These are phyloP conservation scores for Poecilobothrus nobilitatus DNA, from an alignment of 2,888 invertebrate species.

Conservation along the genomic window DNA sequence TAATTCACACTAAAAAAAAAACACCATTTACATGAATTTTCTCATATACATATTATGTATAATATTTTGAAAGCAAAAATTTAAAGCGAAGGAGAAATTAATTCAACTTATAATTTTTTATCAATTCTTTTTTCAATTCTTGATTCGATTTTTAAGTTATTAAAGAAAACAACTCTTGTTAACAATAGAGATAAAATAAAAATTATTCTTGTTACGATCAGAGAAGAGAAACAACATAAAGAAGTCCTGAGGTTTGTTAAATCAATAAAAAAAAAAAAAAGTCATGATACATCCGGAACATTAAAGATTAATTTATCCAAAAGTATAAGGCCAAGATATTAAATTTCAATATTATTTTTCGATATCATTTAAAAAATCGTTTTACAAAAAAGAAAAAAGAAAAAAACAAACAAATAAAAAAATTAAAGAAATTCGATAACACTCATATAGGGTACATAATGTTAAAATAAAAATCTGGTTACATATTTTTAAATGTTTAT, in stretches of 20 bases:
- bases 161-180: not conserved
- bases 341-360: not conserved
- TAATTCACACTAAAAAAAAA: too few relatives aligned
- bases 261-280: not conserved
- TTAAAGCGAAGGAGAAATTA: too few relatives aligned
- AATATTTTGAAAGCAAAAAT: too few relatives aligned
- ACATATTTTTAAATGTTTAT: not conserved
- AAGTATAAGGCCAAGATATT: not conserved
- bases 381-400: not conserved
- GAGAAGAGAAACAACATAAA: too few relatives aligned
- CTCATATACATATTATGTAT: too few relatives aligned
- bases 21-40: too few relatives aligned
- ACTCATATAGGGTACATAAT: too few relatives aligned
- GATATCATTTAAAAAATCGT: not conserved
- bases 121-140: not conserved
- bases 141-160: too few relatives aligned
- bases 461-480: not conserved
- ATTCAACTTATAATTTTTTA: not conserved
- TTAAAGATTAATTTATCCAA: constrained; percentile 3
- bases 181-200: not conserved
- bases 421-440: too few relatives aligned
- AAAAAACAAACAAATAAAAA: too few relatives aligned
- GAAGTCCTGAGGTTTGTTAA: not conserved
- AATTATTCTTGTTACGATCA: not conserved
- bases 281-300: not conserved